Evolutionary conservation across 2,888 invertebrate genomes (phyloP), one percentile per base, ranked within the genome.

Genomic region (Caenorhabditis sulstoni): DNA sequence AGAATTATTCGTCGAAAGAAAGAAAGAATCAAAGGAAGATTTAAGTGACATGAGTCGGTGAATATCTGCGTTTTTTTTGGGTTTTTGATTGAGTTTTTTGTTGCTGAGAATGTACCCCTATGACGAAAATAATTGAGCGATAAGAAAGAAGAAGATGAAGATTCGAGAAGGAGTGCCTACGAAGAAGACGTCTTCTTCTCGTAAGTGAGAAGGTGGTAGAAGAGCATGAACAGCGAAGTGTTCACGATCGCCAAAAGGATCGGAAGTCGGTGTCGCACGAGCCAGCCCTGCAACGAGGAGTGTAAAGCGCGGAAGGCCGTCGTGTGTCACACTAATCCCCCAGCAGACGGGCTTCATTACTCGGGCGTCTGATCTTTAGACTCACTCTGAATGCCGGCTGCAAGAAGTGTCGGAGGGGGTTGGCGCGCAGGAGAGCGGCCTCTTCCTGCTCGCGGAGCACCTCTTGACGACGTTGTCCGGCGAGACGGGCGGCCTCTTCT

Each of bases 351-450:
- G 52, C 39, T 52, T 64, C 50, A 64, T 64, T 18, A 20, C 37
- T 7, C 12, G 29, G 7, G 29, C 29, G 29, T 29, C n/a, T 18
- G 11, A 65, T 45, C 14, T 41, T 23, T n/a, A 9, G 23, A 91
- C 93, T 92, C 92, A 96, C 96, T 95, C 96, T 95, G 89, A 97
- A 95, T 93, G 95, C 95, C 91, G 97, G 97, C 94, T 96, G 96
- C 94, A 95, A 94, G 92, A 97, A 93, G 92, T 96, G 96, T 90
- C 97, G 94, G 90, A 97, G 93, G 90, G 97, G 97, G 93, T 97
- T 97, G 91, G 95, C 95, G 91, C 95, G 93, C 88, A 96, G 94
- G 91, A 95, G 94, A 92, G 97, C 96, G 85, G 94, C 93, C 92
- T 96, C 95, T 91, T 96, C 95, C 90, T 94, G 93, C 92, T 95